Evolutionary conservation across 23 tunicate species (phyloP), one percentile per base, ranked within the genome.

Genomic region (Pegea sp.): DNA sequence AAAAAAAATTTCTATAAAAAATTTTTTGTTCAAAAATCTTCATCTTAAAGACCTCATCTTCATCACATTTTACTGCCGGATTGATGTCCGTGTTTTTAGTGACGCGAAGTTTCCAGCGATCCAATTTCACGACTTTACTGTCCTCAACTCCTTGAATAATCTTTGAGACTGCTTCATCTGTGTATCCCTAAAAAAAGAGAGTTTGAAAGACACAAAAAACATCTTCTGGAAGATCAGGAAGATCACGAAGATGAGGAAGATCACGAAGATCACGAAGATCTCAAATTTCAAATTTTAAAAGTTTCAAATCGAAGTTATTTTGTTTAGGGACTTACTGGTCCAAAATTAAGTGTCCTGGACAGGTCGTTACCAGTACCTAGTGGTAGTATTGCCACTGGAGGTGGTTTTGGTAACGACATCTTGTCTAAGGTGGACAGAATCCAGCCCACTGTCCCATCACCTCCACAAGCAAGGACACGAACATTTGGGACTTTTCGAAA

Each of bases 371-470:
- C 98, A 0, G 98, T 89, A 1, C 98, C 98, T 18, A 89, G 90
- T 3, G 98, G 98, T n/a, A 89, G 58, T 28, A 89, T 71, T 5
- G 91, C 90, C 11, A 89, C 98, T 0, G 98, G 91, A 21, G 98
- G 98, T 49, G 68, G 62, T 8, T 49, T 44, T 34, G 91, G 16
- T 23, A 89, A 3, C 27, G 50, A 31, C 18, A 89, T 57, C 43
- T 71, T 67, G 60, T 89, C 98, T 24, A 89, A 53, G 8, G 62
- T 67, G 4, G 90, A 77, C 28, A 89, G 48, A 26, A 89, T 62
- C 98, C 98, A 89, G 2, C 98, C 98, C 1, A 77, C 78, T 6
- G 98, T 89, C 3, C 98, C 98, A 55, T 89, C 98, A 2, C 98
- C 98, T 20, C 98, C 98, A 54, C 80, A 71, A 5, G 90, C 79